Base-by-base conservation (phyloP, 2,797 vertebrate genomes). In the Arrhamphus sclerolepis region DNA sequence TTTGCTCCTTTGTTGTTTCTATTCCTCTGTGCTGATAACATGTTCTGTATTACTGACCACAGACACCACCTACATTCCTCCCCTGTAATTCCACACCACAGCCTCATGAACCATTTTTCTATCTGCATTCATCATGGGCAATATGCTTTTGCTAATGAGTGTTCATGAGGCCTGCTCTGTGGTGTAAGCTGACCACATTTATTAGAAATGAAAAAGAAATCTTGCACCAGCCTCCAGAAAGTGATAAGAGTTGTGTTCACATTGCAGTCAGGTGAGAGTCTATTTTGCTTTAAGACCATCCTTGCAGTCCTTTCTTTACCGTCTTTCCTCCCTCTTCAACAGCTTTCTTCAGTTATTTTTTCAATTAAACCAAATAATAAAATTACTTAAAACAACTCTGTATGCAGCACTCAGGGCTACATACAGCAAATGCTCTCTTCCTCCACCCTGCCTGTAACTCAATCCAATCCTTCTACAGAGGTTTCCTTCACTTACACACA, bases 121-220 rank as follows among this genome's bases (percentile, higher is more conserved):
- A 20, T 46, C 48, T 29, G 21, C 51, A 68, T 79, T 66, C 39
- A 63, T 85, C 77, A 77, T 55, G 60, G 44, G 50, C 34, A 21
- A 17, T 34, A 16, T 29, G 24, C 53, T 21, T 40, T 73, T 69
- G 24, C 47, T 66, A 53, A 62, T 62, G 43, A 48, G 55, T 19
- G 55, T 40, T 53, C 2, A 9, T 31, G 44, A 40, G 44, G 26
- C 10, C 51, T 61, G 43, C 52, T 46, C 20, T 62, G 61, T 64
- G 40, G 20, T 38, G 42, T 41, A 53, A 63, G 39, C 41, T 67
- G 43, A 56, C 52, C 54, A 62, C 42, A 63, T 66, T 70, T 63
- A n/a, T 51, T 10, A 59, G 38, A 60, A 62, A 73, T n/a, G 74
- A 62, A 19, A 9, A 14, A 49, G 70, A 67, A 62, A 48, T 56